Conservation (phyloP, 2,797 vertebrate genomes). For the Falco peregrinus region DNA sequence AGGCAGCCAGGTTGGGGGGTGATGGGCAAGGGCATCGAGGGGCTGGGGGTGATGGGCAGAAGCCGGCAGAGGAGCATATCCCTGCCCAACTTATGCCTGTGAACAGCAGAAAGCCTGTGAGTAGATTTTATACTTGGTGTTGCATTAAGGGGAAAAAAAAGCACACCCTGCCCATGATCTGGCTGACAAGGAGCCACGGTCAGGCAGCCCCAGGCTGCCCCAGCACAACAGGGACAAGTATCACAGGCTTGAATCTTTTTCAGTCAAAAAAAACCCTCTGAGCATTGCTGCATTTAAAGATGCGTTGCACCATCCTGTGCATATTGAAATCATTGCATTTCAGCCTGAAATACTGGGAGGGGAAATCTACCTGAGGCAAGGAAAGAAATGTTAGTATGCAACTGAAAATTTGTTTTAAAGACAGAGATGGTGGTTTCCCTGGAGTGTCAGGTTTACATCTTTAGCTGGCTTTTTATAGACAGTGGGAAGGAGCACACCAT, state of each 20-base stretch:
- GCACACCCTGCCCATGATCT: not conserved
- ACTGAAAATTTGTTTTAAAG: not conserved
- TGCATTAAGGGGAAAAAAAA: not conserved
- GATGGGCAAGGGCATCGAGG: not conserved
- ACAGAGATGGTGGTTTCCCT: fast-evolving
- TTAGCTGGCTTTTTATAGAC: not conserved
- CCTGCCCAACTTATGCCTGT: not conserved
- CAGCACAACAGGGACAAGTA: not conserved
- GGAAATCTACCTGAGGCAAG: not conserved
- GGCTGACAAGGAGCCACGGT: fast-evolving
- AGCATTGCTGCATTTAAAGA: not conserved
- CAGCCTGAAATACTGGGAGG: not conserved
- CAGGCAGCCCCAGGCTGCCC: not conserved
- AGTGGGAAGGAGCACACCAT: fast-evolving
- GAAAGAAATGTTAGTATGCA: not conserved
- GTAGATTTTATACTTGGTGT: not conserved
- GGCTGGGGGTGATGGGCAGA: not conserved
- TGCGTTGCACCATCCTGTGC: not conserved
- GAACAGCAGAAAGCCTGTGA: not conserved
- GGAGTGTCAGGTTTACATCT: not conserved
- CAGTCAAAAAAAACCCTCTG: not conserved
- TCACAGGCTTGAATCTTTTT: not conserved
- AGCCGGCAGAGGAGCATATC: not conserved
- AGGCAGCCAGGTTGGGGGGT: not conserved
- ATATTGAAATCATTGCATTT: not conserved